Evolutionary conservation across 2,113 vertebrate genomes (phyloP).

Genomic region (Laticauda laticaudata): DNA sequence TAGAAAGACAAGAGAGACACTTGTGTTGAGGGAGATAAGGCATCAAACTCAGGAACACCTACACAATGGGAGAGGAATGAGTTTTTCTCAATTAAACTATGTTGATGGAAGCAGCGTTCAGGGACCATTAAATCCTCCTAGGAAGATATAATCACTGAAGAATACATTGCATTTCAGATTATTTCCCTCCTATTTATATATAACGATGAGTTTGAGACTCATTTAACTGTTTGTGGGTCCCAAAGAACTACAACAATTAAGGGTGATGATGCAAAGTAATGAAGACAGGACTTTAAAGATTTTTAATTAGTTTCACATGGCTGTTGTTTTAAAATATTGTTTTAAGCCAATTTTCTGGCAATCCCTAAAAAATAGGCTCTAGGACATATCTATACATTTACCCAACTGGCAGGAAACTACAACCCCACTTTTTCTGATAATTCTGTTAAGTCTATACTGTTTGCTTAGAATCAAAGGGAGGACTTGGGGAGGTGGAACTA

Average conservation of each 20-base stretch:
- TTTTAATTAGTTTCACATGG: not conserved
- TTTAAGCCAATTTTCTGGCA: not conserved
- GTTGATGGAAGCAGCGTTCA: not conserved
- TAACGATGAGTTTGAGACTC: not conserved
- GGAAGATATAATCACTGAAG: not conserved
- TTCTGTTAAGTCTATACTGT: not conserved
- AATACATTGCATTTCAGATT: not conserved
- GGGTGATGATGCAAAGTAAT: not conserved
- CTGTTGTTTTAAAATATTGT: not conserved
- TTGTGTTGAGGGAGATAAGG: not conserved
- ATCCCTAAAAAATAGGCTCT: not conserved
- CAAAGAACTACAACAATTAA: not conserved
- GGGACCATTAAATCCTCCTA: not conserved
- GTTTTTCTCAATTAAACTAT: not conserved
- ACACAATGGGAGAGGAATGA: not conserved
- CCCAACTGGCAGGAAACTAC: not conserved
- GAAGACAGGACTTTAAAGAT: not conserved
- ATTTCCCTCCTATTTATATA: not conserved
- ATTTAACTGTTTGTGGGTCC: not conserved
- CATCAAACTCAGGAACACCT: not conserved
- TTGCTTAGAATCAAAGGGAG: not conserved
- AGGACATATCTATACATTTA: not conserved
- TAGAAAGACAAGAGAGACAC: slow-evolving; percentile 38
- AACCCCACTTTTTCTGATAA: not conserved
- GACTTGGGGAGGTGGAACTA: not conserved